Base-by-base conservation (phyloP, 2,888 invertebrate genomes). In the Metopia argyrocephala region DNA sequence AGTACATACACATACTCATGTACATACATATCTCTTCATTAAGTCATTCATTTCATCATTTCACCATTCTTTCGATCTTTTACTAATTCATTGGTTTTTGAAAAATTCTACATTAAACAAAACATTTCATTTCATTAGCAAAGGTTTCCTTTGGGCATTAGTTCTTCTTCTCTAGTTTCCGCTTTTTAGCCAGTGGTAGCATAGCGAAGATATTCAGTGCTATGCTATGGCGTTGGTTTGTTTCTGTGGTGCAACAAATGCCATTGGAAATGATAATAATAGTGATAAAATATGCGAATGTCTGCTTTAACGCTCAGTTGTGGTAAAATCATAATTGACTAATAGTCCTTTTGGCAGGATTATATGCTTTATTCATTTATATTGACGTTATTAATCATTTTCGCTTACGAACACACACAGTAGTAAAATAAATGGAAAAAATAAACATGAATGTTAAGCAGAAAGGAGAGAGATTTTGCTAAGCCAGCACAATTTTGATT, bases 261-360 rank as follows among this genome's bases (percentile, higher is more conserved):
- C 50, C 69, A 18, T 12, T 20, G 31, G 62, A 28, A 27, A 38
- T n/a, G 25, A 27, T 45, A 7, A 2, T 20, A 28, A 31, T 65
- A 2, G 28, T 52, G 25, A 57, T 38, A 50, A 15, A 38, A 38
- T 15, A 15, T 38, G 38, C 38, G 38, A 38, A 38, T 38, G 15
- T 3, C 3, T 12, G 15, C 38, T 38, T 57, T 21, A 52, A 54
- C 31, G 15, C 59, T 57, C 50, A 57, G 27, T 52, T 59, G 69
- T 65, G 52, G 65, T 23, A 56, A 64, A 74, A 23, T 62, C 61
- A 66, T 78, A 78, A 78, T 78, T 78, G 81, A 78, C 81, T 81
- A 78, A 81, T 78, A 74, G 81, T 81, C 70, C 69, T 70, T 59
- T 70, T 78, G 74, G 74, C 74, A 61, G 65, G 69, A 78, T 81